Conservation (phyloP, 2,113 vertebrate genomes). For the Macroglossus sobrinus region DNA sequence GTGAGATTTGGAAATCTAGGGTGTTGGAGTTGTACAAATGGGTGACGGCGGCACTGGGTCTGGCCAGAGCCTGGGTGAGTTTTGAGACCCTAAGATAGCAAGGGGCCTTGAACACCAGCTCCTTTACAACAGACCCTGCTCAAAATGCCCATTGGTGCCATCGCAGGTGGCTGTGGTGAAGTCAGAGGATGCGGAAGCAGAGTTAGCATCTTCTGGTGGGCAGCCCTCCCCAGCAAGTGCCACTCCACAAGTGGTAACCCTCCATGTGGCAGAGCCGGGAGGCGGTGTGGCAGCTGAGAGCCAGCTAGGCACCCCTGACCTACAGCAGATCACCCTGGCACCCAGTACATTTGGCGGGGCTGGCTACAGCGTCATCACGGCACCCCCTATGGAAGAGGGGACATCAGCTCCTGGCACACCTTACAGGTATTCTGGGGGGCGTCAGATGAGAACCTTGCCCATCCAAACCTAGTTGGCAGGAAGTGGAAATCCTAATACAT, state of each 20-base stretch:
- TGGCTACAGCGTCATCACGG: conserved; percentile 90
- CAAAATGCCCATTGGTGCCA: accelerated
- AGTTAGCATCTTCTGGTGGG: conserved; percentile 2
- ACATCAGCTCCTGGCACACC: conserved; percentile 82
- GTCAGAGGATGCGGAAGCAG: conserved; percentile 65
- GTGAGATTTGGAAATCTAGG: neutral
- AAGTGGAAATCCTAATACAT: neutral
- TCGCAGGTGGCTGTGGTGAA: conserved; percentile 91
- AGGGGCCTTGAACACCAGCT: neutral
- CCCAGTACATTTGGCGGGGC: conserved; percentile 78
- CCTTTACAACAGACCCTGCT: neutral
- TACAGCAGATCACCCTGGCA: conserved; percentile 90
- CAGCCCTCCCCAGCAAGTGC: conserved; percentile 62
- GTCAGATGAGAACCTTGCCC: neutral
- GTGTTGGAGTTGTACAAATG: neutral
- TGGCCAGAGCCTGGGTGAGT: neutral
- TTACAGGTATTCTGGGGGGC: conserved; percentile 61
- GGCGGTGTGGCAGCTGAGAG: conserved; percentile 80
- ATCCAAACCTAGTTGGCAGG: neutral
- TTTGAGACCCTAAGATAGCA: neutral
- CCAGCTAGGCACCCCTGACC: conserved; percentile 77
- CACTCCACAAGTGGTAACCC: conserved; percentile 88
- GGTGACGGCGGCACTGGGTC: too few species aligned
- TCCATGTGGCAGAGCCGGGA: conserved; percentile 89
- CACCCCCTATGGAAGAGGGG: conserved; percentile 84